Evolutionary conservation across 2,113 vertebrate genomes (phyloP).

Genomic region (Passer domesticus): DNA sequence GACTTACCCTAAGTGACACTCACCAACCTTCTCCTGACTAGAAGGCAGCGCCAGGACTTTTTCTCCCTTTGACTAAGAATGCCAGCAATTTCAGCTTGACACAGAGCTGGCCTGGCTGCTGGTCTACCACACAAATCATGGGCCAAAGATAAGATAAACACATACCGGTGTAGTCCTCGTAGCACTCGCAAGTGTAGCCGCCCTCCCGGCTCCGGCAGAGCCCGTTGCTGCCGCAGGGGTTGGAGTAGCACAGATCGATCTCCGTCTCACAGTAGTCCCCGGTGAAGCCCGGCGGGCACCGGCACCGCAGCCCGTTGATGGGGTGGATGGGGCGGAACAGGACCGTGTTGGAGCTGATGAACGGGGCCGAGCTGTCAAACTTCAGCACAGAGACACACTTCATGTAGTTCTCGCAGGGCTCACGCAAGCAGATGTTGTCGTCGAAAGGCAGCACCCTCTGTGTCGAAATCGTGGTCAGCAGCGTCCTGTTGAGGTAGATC

Average conservation of each 20-base stretch:
- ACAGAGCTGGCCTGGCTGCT: constrained; percentile 21
- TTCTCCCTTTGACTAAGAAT: constrained; percentile 38
- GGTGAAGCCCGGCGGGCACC: constrained; percentile 91
- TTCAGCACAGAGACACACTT: constrained; percentile 94
- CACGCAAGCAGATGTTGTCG: constrained; percentile 95
- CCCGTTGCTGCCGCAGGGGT: constrained; percentile 87
- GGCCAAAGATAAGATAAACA: constrained; percentile 44
- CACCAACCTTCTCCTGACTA: not conserved
- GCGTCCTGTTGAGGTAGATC: constrained; percentile 94
- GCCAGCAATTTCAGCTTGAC: constrained; percentile 46
- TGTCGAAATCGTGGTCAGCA: constrained; percentile 86
- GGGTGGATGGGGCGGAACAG: constrained; percentile 97
- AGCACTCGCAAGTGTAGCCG: constrained; percentile 91
- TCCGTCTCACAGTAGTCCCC: constrained; percentile 96
- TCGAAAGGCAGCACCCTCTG: constrained; percentile 96
- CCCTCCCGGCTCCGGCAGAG: constrained; percentile 91
- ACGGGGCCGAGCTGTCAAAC: constrained; percentile 94
- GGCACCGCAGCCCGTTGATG: constrained; percentile 91
- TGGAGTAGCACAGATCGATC: constrained; percentile 95
- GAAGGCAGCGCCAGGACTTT: not conserved
- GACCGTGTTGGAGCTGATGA: constrained; percentile 90
- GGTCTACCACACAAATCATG: not conserved
- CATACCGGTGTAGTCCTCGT: constrained; percentile 91
- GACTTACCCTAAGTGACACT: not conserved
- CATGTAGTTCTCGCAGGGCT: constrained; percentile 99